A percentile compares a stretch with the other conserved stretches of the same genome.
These are phyloP conservation scores for Folsomia manolachei DNA, from an alignment of 2,888 invertebrate genomes.

Conservation along the genomic window DNA sequence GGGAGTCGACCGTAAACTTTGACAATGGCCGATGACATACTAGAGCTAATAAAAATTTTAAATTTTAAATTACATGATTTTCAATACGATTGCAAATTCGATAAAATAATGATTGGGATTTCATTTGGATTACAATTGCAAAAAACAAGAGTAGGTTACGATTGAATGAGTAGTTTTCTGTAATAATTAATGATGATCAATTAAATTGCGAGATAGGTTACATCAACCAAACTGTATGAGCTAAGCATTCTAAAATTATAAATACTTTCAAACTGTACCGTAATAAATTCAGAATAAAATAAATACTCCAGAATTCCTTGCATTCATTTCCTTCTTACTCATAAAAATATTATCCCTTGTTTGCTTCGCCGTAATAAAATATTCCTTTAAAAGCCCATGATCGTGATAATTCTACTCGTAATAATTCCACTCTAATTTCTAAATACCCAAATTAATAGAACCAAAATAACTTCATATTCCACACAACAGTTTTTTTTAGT, in stretches of 20 bases:
- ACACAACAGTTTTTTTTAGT: not conserved
- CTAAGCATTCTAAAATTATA: too few species aligned
- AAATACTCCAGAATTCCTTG: not conserved
- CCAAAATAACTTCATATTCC: conserved; percentile 11
- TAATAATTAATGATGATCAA: not conserved
- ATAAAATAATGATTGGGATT: not conserved
- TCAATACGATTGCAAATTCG: not conserved
- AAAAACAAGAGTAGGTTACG: not conserved
- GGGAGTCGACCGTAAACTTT: too few species aligned
- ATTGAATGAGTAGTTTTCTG: not conserved
- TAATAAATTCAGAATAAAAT: not conserved
- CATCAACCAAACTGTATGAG: too few species aligned
- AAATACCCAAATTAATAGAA: not conserved
- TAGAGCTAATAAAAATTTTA: too few species aligned
- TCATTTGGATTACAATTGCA: not conserved
- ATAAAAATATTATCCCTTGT: not conserved
- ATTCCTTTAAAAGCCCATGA: not conserved
- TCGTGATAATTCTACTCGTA: not conserved
- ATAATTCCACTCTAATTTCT: not conserved
- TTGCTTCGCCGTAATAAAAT: not conserved
- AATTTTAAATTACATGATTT: not conserved
- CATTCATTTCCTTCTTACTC: not conserved
- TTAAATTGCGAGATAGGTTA: not conserved
- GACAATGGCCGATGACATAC: too few species aligned
- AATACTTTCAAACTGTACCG: not conserved